phyloP scores from a whole-genome alignment of 2,797 vertebrate species.

The Xiphophorus birchmanni region DNA sequence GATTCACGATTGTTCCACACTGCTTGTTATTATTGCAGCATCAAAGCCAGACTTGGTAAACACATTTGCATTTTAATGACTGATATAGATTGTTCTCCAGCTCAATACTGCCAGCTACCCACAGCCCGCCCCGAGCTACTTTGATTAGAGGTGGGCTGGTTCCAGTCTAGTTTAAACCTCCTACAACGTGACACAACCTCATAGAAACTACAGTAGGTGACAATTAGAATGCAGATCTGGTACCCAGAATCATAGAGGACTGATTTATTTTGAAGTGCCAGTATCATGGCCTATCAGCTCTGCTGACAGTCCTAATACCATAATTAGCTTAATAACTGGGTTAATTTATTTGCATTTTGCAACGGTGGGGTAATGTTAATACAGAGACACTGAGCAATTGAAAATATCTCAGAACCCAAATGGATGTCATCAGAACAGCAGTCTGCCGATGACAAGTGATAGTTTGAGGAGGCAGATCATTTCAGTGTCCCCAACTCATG shows the following conservation, averaged over 20 bases:
- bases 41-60: conserved; percentile 72
- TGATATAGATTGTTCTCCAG: conserved; percentile 73
- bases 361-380: conserved; percentile 65
- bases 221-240: conserved; percentile 37
- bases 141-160: conserved; percentile 40
- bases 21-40: conserved; percentile 73
- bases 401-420: conserved; percentile 60
- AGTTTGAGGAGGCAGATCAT: conserved; percentile 41
- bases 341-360: conserved; percentile 65
- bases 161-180: conserved; percentile 44
- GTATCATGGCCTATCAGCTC: conserved; percentile 26
- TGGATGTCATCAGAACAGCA: conserved; percentile 62
- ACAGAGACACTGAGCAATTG: conserved; percentile 54
- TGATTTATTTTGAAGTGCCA: conserved; percentile 33
- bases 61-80: conserved; percentile 81
- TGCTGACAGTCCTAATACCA: conserved; percentile 39
- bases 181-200: conserved; percentile 17
- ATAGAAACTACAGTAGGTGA: conserved; percentile 25
- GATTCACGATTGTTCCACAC: conserved; percentile 74
- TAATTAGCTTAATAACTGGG: conserved; percentile 70
- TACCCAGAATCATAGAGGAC: not conserved
- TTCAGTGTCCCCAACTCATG: conserved; percentile 46
- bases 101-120: conserved; percentile 59
- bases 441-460: conserved; percentile 55
- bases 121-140: conserved; percentile 31